Evolutionary conservation across 1,140 invertebrate species (phyloP).

Genomic region (Anastrepha obliqua): DNA sequence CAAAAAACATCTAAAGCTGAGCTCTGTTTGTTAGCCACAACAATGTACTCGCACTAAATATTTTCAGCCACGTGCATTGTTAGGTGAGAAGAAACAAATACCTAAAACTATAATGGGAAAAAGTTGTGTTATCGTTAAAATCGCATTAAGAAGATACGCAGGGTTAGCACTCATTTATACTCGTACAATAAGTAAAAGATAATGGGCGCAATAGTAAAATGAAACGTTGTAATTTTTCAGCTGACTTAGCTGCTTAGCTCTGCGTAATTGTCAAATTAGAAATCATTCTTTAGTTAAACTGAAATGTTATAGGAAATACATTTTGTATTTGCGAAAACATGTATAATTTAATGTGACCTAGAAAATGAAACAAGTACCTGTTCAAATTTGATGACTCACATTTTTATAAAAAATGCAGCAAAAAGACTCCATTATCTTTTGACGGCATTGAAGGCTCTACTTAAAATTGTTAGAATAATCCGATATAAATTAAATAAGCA

Average conservation of each 20-base stretch:
- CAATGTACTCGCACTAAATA: neutral
- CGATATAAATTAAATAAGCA: too few species aligned
- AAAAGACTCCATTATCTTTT: too few species aligned
- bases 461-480: too few species aligned
- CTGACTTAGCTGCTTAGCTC: neutral
- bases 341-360: too few species aligned
- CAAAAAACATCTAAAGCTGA: neutral
- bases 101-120: neutral
- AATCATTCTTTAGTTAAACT: neutral
- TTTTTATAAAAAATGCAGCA: too few species aligned
- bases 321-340: too few species aligned
- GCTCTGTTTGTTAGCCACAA: neutral
- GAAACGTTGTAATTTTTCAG: slow-evolving; percentile 1
- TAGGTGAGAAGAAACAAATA: neutral
- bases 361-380: too few species aligned
- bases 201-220: neutral
- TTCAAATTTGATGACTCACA: too few species aligned
- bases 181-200: neutral
- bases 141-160: slow-evolving; percentile 8
- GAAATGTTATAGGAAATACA: neutral
- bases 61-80: neutral
- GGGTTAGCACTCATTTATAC: neutral
- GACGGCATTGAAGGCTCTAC: too few species aligned
- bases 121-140: slow-evolving; percentile 6
- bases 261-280: neutral